Conservation (phyloP, 2,113 vertebrate genomes). For the Narcine bancroftii region DNA sequence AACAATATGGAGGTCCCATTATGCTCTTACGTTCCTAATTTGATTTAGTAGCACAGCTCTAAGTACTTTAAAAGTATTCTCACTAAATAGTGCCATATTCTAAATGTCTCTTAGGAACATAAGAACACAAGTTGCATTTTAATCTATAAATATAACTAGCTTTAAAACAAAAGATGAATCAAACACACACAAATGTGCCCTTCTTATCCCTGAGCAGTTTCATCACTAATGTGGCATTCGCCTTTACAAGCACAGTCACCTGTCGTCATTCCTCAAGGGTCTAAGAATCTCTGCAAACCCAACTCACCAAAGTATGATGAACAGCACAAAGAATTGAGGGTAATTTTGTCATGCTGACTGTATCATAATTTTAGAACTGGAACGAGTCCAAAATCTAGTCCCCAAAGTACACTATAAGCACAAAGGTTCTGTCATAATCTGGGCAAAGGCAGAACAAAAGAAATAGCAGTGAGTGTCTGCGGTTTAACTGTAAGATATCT, state of each 20-base stretch:
- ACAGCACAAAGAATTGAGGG: background rate
- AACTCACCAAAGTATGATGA: background rate
- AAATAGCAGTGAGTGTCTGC: background rate
- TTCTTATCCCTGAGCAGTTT: background rate
- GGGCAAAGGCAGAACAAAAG: background rate
- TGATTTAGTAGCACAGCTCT: background rate
- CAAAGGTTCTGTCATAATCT: background rate
- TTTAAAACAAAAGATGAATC: background rate
- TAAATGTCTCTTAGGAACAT: background rate
- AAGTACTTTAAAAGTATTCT: background rate
- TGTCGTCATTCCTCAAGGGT: background rate
- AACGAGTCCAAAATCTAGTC: background rate
- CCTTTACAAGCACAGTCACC: background rate
- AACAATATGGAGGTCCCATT: background rate
- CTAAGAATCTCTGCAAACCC: background rate
- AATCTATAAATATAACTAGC: background rate
- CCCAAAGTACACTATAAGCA: background rate
- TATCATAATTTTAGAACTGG: background rate
- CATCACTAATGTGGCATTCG: background rate
- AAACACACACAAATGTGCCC: background rate
- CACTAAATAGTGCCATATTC: background rate
- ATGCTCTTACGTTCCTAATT: background rate
- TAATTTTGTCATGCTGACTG: background rate
- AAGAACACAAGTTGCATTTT: background rate
- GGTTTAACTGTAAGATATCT: background rate